These are phyloP conservation scores for Aphaenogaster floridana DNA, from an alignment of 1,140 invertebrate genomes.

Conservation along the genomic window DNA sequence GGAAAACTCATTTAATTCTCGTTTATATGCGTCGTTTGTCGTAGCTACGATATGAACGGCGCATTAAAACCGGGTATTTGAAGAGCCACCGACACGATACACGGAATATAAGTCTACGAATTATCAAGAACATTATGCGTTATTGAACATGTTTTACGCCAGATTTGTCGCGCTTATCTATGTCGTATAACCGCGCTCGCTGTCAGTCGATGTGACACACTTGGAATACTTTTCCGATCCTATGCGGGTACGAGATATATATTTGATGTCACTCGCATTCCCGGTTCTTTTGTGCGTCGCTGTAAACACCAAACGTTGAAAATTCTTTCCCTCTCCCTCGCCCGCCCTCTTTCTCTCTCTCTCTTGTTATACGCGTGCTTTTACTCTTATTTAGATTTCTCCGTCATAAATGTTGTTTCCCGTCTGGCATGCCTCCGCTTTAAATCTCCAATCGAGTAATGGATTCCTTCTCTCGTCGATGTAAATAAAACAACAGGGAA, in stretches of 20 bases:
- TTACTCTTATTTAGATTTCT: constrained; percentile 47
- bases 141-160: constrained; percentile 62
- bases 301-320: constrained; percentile 54
- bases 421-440: constrained; percentile 41
- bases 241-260: constrained; percentile 64
- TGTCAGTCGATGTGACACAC: constrained; percentile 45
- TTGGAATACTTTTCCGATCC: constrained; percentile 59
- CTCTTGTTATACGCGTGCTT: background rate
- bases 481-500: constrained; percentile 36
- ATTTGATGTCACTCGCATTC: constrained; percentile 60
- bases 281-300: constrained; percentile 52
- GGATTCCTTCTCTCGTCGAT: constrained; percentile 48
- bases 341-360: too few relatives aligned
- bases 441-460: constrained; percentile 58
- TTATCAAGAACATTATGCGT: constrained; percentile 50
- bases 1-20: constrained; percentile 59
- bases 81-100: constrained; percentile 25
- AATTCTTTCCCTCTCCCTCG: constrained; percentile 1
- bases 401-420: constrained; percentile 50
- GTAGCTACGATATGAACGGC: constrained; percentile 28
- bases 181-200: constrained; percentile 46
- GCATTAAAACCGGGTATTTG: constrained; percentile 40
- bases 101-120: constrained; percentile 46
- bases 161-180: constrained; percentile 53
- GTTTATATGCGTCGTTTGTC: constrained; percentile 42